Percentiles rank a stretch among this genome's conserved stretches.
phyloP scores from a whole-genome alignment of 2,888 invertebrate genomes.

The Cheilosia impressa region DNA sequence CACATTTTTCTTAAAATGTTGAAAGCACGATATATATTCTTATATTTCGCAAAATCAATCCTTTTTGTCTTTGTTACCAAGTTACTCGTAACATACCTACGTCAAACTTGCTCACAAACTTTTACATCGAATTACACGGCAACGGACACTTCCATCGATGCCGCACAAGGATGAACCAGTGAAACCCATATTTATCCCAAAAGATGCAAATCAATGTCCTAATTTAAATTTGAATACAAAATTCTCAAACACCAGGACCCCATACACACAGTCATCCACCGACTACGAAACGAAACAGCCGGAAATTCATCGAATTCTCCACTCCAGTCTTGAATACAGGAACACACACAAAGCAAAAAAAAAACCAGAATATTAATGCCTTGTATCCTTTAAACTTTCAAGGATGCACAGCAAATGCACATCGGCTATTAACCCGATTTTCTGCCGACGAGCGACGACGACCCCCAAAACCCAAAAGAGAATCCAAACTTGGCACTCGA shows the following conservation, averaged over 20 bases:
- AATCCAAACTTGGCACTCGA: constrained; percentile 51
- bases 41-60: too few species aligned
- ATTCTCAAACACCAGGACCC: not conserved
- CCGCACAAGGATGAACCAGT: not conserved
- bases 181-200: not conserved
- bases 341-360: not conserved
- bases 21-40: too few species aligned
- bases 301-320: constrained; percentile 32
- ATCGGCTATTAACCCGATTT: constrained; percentile 73
- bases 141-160: not conserved
- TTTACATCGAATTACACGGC: not conserved
- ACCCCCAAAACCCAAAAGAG: constrained; percentile 21
- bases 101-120: too few species aligned
- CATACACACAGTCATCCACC: not conserved
- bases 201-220: constrained; percentile 43
- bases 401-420: constrained; percentile 73
- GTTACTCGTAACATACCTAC: too few species aligned
- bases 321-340: not conserved
- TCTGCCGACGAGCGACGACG: not conserved
- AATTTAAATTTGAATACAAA: constrained; percentile 35
- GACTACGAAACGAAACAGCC: constrained; percentile 2
- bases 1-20: too few species aligned
- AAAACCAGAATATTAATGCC: constrained; percentile 47
- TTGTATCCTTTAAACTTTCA: constrained; percentile 70
- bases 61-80: too few species aligned